Base-by-base conservation (phyloP, 2,888 invertebrate genomes). In the Hydraecia micacea region DNA sequence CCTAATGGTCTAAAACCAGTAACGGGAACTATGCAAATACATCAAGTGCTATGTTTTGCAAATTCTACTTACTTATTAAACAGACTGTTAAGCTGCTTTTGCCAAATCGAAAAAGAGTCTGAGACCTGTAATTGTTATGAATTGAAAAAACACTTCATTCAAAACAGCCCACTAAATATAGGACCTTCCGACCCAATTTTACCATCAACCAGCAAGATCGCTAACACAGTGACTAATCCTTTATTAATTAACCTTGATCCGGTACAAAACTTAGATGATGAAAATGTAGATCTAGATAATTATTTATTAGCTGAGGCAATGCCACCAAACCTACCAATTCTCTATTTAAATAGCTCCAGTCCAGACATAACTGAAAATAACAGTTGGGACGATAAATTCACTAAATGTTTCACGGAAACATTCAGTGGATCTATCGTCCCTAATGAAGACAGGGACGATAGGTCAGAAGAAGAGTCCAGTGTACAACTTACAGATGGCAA, bases 31-130 rank as follows among this genome's bases (percentile, higher is more conserved):
- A 68, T 58, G 75, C 68, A 60, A 49, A 67, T 75, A 52, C 75
- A 68, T 68, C 75, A 75, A 68, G 58, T 68, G 32, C 0, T 62
- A 75, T 55, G 75, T 75, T 68, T 60, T 32, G 68, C 75, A 0
- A 18, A 67, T 67, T 68, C 75, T 0, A 68, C 58, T 32, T 75
- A 46, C 11, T n/a, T n/a, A n/a, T n/a, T n/a, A n/a, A 11, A 68
- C 66, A 75, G 74, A 55, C 1, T 75, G 21, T 75, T 68, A 49
- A 75, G 75, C 25, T 69, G 69, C 3, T 75, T 75, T 75, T 75
- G 60, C 60, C 36, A 60, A 60, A 49, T 75, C 0, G 75, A 69
- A 36, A 49, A 42, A 46, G 60, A 75, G n/a, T n/a, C n/a, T 9
- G 0, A 49, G 8, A 69, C 2, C 0, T 75, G 75, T n/a, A 0